These are phyloP conservation scores for Callochromis pleurospilus DNA, from an alignment of 2,113 vertebrate genomes.

Conservation along the genomic window DNA sequence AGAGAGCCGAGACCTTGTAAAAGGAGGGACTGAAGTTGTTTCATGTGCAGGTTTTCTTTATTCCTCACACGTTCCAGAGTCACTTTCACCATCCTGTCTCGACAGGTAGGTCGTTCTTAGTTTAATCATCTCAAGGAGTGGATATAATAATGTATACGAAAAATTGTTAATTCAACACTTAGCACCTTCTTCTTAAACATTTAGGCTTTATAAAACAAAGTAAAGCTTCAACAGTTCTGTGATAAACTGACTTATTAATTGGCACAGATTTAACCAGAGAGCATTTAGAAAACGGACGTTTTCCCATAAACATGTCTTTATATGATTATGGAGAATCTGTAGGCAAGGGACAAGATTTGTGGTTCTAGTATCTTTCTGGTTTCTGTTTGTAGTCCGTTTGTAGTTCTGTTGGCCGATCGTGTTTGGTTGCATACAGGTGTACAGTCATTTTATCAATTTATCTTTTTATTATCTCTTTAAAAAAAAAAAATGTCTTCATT, in stretches of 20 bases:
- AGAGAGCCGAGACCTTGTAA: not conserved
- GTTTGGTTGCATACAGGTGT: not conserved
- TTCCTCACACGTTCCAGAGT: not conserved
- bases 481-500: not conserved
- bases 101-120: not conserved
- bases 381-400: not conserved
- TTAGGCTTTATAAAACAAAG: not conserved
- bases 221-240: not conserved
- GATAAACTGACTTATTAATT: not conserved
- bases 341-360: not conserved
- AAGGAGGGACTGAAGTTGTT: not conserved
- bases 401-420: not conserved
- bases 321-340: not conserved
- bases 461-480: not conserved
- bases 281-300: fast-evolving
- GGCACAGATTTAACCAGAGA: not conserved
- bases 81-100: not conserved
- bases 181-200: not conserved
- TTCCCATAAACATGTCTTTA: not conserved
- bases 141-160: not conserved
- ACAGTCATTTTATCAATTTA: not conserved
- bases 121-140: not conserved
- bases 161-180: not conserved
- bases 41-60: not conserved
- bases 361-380: not conserved